Conservation (phyloP, 2,797 vertebrate species). For the Gymnoscopelus braueri region DNA sequence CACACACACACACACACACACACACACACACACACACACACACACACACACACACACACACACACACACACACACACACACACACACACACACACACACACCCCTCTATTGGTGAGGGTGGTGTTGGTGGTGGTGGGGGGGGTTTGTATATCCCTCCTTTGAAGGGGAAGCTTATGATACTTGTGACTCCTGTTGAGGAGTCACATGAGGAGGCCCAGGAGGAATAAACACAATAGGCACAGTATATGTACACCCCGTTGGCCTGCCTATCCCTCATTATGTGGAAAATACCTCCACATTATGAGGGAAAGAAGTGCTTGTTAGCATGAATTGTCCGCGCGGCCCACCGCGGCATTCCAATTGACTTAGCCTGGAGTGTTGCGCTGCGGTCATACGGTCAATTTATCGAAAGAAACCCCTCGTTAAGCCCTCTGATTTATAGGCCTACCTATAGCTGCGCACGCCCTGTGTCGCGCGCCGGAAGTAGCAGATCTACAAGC, state of each 20-base stretch:
- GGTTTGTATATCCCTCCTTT: conserved; percentile 64
- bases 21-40: neutral
- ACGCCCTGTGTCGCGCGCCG: no score
- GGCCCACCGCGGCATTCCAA: conserved; percentile 14
- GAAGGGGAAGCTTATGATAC: conserved; percentile 88
- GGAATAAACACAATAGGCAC: conserved; percentile 84
- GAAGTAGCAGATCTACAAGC: no score
- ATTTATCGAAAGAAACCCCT: neutral
- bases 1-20: neutral
- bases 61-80: neutral
- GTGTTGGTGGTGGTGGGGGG: neutral
- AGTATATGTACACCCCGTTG: conserved; percentile 80
- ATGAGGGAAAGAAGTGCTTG: conserved; percentile 77
- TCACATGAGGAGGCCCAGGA: conserved; percentile 89
- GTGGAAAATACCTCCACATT: conserved; percentile 85
- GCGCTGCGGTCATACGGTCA: conserved; percentile 5
- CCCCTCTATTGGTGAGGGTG: conserved; percentile 1
- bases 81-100: neutral
- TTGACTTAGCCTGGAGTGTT: conserved; percentile 20
- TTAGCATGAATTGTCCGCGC: conserved; percentile 53
- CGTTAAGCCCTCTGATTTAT: conserved; percentile 18
- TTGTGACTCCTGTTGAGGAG: conserved; percentile 90
- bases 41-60: neutral
- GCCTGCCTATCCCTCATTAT: conserved; percentile 73
- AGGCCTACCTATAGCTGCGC: neutral